phyloP scores from a whole-genome alignment of 2,797 vertebrate species.

The Falco naumanni region DNA sequence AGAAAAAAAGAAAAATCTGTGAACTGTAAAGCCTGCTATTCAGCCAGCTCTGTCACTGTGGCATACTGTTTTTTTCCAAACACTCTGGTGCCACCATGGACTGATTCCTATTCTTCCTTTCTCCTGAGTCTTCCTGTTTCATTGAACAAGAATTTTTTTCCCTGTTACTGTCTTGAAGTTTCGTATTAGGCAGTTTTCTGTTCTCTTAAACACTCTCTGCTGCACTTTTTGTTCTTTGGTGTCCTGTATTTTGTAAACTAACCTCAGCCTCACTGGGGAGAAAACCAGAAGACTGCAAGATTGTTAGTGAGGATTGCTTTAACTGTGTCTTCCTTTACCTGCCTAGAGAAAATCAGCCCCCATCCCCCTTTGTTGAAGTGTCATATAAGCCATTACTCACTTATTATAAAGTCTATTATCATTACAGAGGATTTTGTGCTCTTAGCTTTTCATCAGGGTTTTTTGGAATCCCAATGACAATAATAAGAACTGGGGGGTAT shows the following conservation, averaged over 20 bases:
- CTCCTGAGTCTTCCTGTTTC: not conserved
- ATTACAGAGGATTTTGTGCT: not conserved
- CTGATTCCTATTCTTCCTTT: not conserved
- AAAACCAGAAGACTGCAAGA: not conserved
- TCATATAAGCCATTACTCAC: not conserved
- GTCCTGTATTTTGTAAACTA: not conserved
- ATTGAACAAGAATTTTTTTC: not conserved
- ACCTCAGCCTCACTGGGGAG: not conserved
- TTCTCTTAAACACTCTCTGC: not conserved
- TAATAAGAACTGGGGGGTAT: not conserved
- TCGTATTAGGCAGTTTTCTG: not conserved
- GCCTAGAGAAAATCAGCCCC: not conserved
- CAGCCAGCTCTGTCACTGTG: not conserved
- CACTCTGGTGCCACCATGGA: not conserved
- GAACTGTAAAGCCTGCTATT: conserved; percentile 28
- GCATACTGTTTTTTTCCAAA: not conserved
- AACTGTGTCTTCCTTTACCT: not conserved
- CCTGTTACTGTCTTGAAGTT: not conserved
- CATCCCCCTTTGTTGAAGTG: not conserved
- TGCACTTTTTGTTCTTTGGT: not conserved
- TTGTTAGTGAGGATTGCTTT: not conserved
- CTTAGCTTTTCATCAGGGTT: not conserved
- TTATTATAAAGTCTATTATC: not conserved
- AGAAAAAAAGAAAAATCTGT: conserved; percentile 1
- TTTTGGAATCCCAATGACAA: not conserved